A percentile compares a stretch with the other conserved stretches of the same genome.
These are phyloP conservation scores for Embiotoca jacksoni DNA, from an alignment of 2,113 vertebrate species.

Conservation along the genomic window DNA sequence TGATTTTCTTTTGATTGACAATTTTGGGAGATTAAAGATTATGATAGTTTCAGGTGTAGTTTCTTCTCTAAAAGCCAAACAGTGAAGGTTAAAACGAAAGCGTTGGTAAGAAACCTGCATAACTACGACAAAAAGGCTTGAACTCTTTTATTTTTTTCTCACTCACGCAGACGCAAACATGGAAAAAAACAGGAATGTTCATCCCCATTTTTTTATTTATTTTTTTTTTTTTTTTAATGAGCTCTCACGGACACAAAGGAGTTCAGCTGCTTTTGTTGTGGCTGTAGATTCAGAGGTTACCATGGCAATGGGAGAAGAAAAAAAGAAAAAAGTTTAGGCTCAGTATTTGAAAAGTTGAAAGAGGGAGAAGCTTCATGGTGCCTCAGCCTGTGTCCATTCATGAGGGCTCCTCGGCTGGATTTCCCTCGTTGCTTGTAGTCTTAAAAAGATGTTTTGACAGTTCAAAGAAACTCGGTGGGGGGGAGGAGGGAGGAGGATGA, in stretches of 20 bases:
- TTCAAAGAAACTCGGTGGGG: neutral
- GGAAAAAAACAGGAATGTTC: constrained; percentile 58
- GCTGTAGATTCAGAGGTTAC: constrained; percentile 65
- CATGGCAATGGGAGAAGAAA: constrained; percentile 66
- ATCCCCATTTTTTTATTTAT: constrained; percentile 58
- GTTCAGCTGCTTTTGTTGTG: constrained; percentile 69
- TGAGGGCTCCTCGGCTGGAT: constrained; percentile 14
- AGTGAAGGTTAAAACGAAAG: no score
- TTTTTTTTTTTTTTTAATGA: constrained; percentile 63
- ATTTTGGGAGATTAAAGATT: no score
- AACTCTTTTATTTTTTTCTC: constrained; percentile 7
- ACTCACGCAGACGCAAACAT: constrained; percentile 22
- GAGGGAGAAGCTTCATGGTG: constrained; percentile 46
- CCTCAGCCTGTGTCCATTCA: constrained; percentile 22
- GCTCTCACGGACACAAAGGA: constrained; percentile 68
- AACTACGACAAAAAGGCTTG: neutral
- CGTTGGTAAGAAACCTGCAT: no score
- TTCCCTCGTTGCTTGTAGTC: no score
- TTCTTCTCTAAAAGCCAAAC: no score
- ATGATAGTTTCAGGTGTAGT: no score
- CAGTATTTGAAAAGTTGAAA: constrained; percentile 66
- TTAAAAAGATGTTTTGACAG: constrained; percentile 23
- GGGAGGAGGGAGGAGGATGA: no score
- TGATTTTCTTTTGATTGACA: no score
- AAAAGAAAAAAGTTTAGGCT: constrained; percentile 6